Base-by-base conservation (phyloP, 2,797 vertebrate species). In the Fistularia tabacaria region DNA sequence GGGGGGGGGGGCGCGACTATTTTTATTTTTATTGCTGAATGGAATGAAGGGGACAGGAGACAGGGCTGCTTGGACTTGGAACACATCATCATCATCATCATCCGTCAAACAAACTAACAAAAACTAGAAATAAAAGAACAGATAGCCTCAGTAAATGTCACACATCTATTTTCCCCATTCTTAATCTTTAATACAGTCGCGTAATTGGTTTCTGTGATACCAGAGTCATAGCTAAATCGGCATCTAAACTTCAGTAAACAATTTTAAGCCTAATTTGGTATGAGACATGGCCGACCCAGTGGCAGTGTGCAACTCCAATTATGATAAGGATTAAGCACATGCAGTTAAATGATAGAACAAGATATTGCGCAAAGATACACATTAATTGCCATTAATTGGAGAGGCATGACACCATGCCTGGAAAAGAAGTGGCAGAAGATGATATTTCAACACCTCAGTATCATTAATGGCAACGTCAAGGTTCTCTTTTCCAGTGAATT, bases 311-410 rank as follows among this genome's bases (percentile, higher is more conserved):
- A 89, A 85, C 90, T 89, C 87, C 89, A 91, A 91, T 92, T 91
- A 92, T 76, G 88, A 90, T 90, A 90, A 91, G 90, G 88, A 91
- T 92, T 91, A 91, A 89, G 87, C 87, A 81, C 82, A 83, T 81
- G 87, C 89, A 90, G 90, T 92, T 90, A 90, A 92, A 89, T 92
- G 91, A 92, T 91, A 82, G 89, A 91, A 91, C 91, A 92, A 91
- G 91, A 92, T 92, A 90, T 90, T 85, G 88, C 77, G 84, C 84
- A 79, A 76, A 89, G 90, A 92, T 91, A 91, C 90, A 90, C 90
- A 88, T 85, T 82, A 85, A 85, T 85, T 83, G 82, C 88, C 90
- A 90, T 91, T 92, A 91, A 90, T 87, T 82, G 84, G 86, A 73
- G 86, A 88, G 85, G 89, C 87, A 77, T 90, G 89, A 90, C 89